Percentiles rank a stretch among this genome's conserved stretches.
These are phyloP conservation scores for Synanthedon andrenaeformis DNA, from an alignment of 2,888 invertebrate species.

Conservation along the genomic window DNA sequence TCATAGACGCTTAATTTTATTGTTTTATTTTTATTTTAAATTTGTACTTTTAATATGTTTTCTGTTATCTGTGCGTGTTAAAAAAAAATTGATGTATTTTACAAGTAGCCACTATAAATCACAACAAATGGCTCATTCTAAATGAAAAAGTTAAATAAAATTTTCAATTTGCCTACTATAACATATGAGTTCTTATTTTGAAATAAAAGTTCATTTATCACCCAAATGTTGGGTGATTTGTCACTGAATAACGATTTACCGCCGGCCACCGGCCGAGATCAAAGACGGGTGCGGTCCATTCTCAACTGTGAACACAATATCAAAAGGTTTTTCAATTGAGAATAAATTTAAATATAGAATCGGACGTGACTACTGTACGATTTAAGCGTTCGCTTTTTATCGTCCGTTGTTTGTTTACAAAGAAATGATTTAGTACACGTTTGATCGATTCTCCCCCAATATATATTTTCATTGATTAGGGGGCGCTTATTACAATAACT, in stretches of 20 bases:
- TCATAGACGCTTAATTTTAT: no score
- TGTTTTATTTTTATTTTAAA: no score
- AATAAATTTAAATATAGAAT: conserved; percentile 32
- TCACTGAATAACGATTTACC: conserved; percentile 38
- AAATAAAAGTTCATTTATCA: conserved; percentile 13
- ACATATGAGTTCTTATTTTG: background rate
- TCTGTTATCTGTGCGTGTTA: no score
- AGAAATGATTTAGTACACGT: conserved; percentile 5
- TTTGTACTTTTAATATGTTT: no score
- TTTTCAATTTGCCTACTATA: background rate
- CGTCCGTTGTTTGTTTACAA: conserved; percentile 1
- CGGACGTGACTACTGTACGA: conserved; percentile 17
- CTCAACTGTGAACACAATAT: conserved; percentile 20
- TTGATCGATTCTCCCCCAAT: background rate
- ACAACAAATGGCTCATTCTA: no score
- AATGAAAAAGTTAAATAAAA: background rate
- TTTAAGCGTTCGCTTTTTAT: conserved; percentile 1
- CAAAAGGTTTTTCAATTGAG: conserved; percentile 25
- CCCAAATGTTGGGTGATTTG: conserved; percentile 27
- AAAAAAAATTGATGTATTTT: no score
- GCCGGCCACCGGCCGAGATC: conserved; percentile 48
- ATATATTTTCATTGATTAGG: conserved; percentile 19
- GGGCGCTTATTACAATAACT: conserved; percentile 11
- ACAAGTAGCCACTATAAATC: no score
- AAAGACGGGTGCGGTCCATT: conserved; percentile 23